Evolutionary conservation across 2,797 vertebrate genomes (phyloP), one percentile per base, ranked within the genome.

Genomic region (Cossypha caffra): DNA sequence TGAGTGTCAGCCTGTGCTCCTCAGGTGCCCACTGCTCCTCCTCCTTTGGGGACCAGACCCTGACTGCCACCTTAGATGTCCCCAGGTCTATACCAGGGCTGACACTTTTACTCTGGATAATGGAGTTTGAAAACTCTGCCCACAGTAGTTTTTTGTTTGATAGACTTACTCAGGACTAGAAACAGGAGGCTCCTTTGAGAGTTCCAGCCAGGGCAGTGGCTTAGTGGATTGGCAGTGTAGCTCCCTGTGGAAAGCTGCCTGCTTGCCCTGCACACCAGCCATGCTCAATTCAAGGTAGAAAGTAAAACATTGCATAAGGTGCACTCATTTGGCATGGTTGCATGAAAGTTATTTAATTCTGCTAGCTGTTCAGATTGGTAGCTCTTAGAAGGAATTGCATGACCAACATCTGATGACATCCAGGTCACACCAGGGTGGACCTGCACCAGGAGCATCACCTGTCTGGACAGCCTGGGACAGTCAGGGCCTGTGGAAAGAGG

Each of bases 401-500:
- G 13, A 16, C 14, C 38, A 42, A 15, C 9, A 61, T 17, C 45
- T 42, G 23, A 10, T 52, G 66, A 21, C 54, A 50, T 2, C 0
- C n/a, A 58, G 42, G 45, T 61, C n/a, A 19, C 0, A 0, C 14
- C n/a, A 75, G 20, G 16, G 8, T 40, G 10, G 28, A 31, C 9
- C 18, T 35, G 28, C 1, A 8, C 23, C 5, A 5, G 9, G 12
- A 3, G 4, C 17, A 62, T 16, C 21, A 29, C 19, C 13, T 4
- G 1, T 13, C 31, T 63, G 28, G 24, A 20, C 2, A 3, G 45
- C 24, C 20, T 61, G 14, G 18, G 29, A 14, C 10, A 57, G 14
- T 5, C 10, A 31, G 42, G 14, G 33, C 24, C 25, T 25, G 24
- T 6, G 31, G 35, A 73, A 37, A 63, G 37, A 40, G 17, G 1